phyloP scores from a whole-genome alignment of 2,888 invertebrate species.

The Adelphocoris suturalis region DNA sequence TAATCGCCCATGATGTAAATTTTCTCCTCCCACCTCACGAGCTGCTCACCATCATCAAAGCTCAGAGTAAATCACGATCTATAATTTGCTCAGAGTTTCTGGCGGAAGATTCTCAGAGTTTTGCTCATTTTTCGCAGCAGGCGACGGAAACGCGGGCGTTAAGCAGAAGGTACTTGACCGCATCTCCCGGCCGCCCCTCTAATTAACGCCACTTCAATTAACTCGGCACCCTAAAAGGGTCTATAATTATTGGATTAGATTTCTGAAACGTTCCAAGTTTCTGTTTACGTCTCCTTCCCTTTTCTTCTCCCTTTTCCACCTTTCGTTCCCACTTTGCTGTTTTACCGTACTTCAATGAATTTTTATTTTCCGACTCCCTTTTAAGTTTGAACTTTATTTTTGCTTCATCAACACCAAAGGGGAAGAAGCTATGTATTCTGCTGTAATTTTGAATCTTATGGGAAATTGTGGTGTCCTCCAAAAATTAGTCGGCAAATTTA shows the following conservation, averaged over 20 bases:
- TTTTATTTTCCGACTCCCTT: too few relatives aligned
- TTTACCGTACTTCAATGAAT: conserved; percentile 1
- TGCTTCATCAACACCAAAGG: too few relatives aligned
- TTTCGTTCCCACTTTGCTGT: background rate
- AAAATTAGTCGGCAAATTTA: too few relatives aligned
- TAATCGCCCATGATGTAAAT: too few relatives aligned
- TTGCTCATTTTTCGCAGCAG: conserved; percentile 16
- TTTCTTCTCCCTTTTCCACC: background rate
- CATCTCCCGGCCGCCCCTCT: conserved; percentile 30
- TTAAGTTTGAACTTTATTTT: too few relatives aligned
- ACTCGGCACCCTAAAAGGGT: conserved; percentile 54
- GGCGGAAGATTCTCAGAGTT: background rate
- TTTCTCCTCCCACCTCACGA: too few relatives aligned
- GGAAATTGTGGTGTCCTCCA: too few relatives aligned
- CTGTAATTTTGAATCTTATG: too few relatives aligned
- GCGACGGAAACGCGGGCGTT: conserved; percentile 12
- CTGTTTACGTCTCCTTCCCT: conserved; percentile 43
- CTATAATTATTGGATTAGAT: conserved; percentile 66
- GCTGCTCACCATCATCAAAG: too few relatives aligned
- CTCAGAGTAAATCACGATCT: background rate
- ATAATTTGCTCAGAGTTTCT: background rate
- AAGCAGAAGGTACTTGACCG: conserved; percentile 52
- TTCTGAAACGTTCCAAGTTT: conserved; percentile 61
- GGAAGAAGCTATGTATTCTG: too few relatives aligned
- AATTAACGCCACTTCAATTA: conserved; percentile 61